These are phyloP conservation scores for Lysiphlebus fabarum DNA, from an alignment of 1,140 invertebrate species.

Conservation along the genomic window DNA sequence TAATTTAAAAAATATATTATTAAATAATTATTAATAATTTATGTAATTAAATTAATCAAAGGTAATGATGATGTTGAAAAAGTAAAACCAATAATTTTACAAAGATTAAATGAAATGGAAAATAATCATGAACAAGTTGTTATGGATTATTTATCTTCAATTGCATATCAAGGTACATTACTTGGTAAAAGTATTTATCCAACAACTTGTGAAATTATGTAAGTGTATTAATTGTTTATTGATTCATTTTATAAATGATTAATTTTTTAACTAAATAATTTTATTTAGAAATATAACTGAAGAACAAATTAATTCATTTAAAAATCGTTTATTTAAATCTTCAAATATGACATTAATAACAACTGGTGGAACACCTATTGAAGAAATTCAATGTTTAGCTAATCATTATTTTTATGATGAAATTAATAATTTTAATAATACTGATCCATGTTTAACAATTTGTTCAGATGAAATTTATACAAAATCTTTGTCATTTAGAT, in stretches of 20 bases:
- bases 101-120: slow-evolving; percentile 27
- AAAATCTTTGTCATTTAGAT: not conserved
- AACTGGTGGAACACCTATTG: slow-evolving; percentile 29
- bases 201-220: slow-evolving; percentile 28
- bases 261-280: not conserved
- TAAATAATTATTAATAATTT: no score
- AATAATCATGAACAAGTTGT: slow-evolving; percentile 27
- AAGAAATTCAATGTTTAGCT: slow-evolving; percentile 26
- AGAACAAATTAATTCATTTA: slow-evolving; percentile 25
- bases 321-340: slow-evolving; percentile 26
- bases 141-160: slow-evolving; percentile 35
- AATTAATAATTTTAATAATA: slow-evolving; percentile 10
- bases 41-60: slow-evolving; percentile 16
- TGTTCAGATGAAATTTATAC: not conserved
- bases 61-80: slow-evolving; percentile 28
- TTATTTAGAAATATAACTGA: slow-evolving; percentile 25
- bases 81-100: slow-evolving; percentile 27
- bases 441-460: not conserved
- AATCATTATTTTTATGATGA: slow-evolving; percentile 16
- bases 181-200: slow-evolving; percentile 32
- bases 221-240: slow-evolving; percentile 12
- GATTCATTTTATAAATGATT: not conserved
- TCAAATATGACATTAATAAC: slow-evolving; percentile 31
- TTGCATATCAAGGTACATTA: slow-evolving; percentile 34
- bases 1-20: no score